These are phyloP conservation scores for Nilaparvata lugens DNA, from an alignment of 1,140 invertebrate species.

Conservation along the genomic window DNA sequence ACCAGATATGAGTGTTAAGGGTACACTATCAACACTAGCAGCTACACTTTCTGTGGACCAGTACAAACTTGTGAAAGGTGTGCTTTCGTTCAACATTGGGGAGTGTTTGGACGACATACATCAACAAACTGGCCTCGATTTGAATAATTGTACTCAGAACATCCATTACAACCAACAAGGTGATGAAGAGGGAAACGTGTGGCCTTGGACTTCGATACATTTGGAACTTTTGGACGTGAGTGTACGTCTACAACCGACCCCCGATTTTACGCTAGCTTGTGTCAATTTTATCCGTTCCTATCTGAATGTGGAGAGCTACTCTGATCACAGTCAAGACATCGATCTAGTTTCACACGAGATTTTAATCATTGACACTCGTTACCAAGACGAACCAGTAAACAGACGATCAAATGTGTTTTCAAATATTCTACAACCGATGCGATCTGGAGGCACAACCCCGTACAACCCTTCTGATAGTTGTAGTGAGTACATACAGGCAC, in stretches of 20 bases:
- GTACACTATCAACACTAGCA: slow-evolving; percentile 76
- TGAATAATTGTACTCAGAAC: not conserved
- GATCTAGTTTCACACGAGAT: slow-evolving; percentile 91
- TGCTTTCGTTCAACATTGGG: slow-evolving; percentile 86
- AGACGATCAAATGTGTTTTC: slow-evolving; percentile 77
- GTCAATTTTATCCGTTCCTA: slow-evolving; percentile 88
- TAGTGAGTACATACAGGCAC: slow-evolving; percentile 56
- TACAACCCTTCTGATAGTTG: too few relatives aligned
- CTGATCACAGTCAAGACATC: slow-evolving; percentile 82
- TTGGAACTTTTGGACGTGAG: slow-evolving; percentile 84
- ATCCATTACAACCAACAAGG: not conserved
- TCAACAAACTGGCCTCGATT: not conserved
- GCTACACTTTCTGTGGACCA: slow-evolving; percentile 73
- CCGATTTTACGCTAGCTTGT: slow-evolving; percentile 54
- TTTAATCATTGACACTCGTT: slow-evolving; percentile 72
- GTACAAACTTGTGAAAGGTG: slow-evolving; percentile 79
- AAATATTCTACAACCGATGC: slow-evolving; percentile 74
- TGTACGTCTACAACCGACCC: slow-evolving; percentile 53
- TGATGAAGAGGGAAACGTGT: slow-evolving; percentile 38
- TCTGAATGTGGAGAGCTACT: slow-evolving; percentile 72
- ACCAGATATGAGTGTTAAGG: slow-evolving; percentile 78
- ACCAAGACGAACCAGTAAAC: slow-evolving; percentile 54
- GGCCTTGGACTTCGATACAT: slow-evolving; percentile 67
- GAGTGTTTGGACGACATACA: slow-evolving; percentile 67
- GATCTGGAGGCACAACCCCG: slow-evolving; percentile 5